phyloP scores from a whole-genome alignment of 1,140 invertebrate genomes.

The Hermetia illucens region DNA sequence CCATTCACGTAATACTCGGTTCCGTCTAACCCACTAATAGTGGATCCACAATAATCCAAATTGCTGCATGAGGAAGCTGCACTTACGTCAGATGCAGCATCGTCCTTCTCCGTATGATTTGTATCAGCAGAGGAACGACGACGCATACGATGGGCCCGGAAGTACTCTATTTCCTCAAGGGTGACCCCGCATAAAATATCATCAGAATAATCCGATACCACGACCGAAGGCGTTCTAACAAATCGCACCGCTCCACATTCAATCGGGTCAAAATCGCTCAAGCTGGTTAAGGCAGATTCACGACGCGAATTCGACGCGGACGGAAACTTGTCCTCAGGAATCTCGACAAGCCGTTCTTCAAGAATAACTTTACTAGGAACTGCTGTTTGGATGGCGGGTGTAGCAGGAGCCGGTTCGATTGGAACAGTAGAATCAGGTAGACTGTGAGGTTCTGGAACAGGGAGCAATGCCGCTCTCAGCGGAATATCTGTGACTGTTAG shows the following conservation, averaged over 20 bases:
- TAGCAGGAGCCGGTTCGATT: not conserved
- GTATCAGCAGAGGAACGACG: slow-evolving; percentile 21
- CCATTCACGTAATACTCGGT: slow-evolving; percentile 34
- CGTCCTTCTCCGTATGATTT: slow-evolving; percentile 8
- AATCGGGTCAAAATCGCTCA: slow-evolving; percentile 9
- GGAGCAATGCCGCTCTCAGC: slow-evolving; percentile 20
- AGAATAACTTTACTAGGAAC: slow-evolving; percentile 26
- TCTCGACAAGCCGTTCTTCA: slow-evolving; percentile 23
- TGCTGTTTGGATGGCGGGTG: not conserved
- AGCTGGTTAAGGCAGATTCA: slow-evolving; percentile 23
- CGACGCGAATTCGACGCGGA: slow-evolving; percentile 16
- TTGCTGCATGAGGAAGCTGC: slow-evolving; percentile 49
- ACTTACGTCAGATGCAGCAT: slow-evolving; percentile 39
- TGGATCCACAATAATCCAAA: slow-evolving; percentile 38
- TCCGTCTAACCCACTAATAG: slow-evolving; percentile 38
- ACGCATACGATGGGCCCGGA: slow-evolving; percentile 34
- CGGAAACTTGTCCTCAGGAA: slow-evolving; percentile 8
- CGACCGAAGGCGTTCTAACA: slow-evolving; percentile 63
- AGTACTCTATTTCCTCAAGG: slow-evolving; percentile 48
- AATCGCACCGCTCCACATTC: slow-evolving; percentile 34
- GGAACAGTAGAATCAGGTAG: slow-evolving; percentile 15
- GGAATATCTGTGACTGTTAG: slow-evolving; percentile 26
- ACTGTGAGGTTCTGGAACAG: slow-evolving; percentile 24
- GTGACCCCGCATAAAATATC: slow-evolving; percentile 48
- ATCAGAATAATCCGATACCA: slow-evolving; percentile 71